Evolutionary conservation across 2,797 vertebrate species (phyloP).

Genomic region (Platalea minor): DNA sequence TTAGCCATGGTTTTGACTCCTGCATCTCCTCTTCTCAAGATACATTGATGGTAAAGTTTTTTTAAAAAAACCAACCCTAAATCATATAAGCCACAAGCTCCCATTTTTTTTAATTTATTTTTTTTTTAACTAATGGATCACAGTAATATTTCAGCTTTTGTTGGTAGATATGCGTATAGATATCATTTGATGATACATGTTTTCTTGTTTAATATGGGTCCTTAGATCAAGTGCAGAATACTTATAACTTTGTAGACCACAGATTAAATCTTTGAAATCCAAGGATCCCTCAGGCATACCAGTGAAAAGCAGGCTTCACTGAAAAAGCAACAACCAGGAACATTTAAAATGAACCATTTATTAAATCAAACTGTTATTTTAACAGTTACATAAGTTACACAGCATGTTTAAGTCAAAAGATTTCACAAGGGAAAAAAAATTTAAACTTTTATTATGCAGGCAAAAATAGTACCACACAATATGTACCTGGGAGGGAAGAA

Average conservation of each 20-base stretch:
- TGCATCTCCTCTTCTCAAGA: background rate
- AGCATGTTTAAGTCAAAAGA: constrained; percentile 84
- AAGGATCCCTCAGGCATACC: background rate
- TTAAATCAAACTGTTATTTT: constrained; percentile 97
- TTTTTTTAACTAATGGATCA: background rate
- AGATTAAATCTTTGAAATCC: background rate
- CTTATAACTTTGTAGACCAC: background rate
- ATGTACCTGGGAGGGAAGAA: constrained; percentile 91
- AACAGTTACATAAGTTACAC: constrained; percentile 99
- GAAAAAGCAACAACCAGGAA: constrained; percentile 61
- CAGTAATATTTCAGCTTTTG: background rate
- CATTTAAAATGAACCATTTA: constrained; percentile 86
- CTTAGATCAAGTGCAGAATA: background rate
- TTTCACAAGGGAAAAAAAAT: constrained; percentile 86
- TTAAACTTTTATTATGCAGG: constrained; percentile 92
- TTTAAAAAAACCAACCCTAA: background rate
- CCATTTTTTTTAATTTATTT: background rate
- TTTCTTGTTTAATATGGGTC: background rate
- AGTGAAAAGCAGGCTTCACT: background rate
- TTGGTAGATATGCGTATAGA: background rate
- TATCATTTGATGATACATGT: background rate
- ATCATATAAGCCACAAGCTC: background rate
- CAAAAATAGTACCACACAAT: constrained; percentile 96
- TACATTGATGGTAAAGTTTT: background rate
- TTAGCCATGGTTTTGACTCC: background rate